Evolutionary conservation across 2,797 vertebrate species (phyloP).

Genomic region (Pangasius krempfi): DNA sequence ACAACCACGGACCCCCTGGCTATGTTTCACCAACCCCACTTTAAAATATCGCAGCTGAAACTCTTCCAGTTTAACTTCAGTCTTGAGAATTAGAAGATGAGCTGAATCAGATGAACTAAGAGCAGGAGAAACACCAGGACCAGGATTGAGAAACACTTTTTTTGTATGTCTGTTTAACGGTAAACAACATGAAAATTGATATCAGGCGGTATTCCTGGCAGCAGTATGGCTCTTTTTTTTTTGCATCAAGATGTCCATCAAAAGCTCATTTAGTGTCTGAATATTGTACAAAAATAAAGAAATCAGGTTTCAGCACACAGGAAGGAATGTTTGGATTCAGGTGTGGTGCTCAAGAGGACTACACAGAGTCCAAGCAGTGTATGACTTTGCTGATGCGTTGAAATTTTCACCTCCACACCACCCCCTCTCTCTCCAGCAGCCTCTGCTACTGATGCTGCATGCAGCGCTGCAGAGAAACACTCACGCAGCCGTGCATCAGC

Average conservation of each 20-base stretch:
- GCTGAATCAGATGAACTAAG: not conserved
- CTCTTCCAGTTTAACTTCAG: not conserved
- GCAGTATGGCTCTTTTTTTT: not conserved
- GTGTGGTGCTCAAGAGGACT: not conserved
- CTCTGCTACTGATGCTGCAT: conserved; percentile 4
- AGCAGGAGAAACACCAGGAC: not conserved
- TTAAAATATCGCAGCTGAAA: not conserved
- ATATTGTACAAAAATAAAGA: not conserved
- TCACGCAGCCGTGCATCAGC: conserved; percentile 11
- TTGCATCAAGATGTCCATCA: not conserved
- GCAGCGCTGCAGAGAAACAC: conserved; percentile 30
- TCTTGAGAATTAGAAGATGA: not conserved
- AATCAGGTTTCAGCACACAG: not conserved
- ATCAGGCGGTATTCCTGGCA: not conserved
- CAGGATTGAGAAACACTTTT: not conserved
- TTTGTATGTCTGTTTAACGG: not conserved
- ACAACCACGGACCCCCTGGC: not conserved
- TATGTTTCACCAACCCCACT: not conserved
- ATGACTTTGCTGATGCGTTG: conserved; percentile 23
- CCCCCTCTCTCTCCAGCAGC: conserved; percentile 1
- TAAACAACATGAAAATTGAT: not conserved
- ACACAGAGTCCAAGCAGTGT: conserved; percentile 5
- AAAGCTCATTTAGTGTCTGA: not conserved
- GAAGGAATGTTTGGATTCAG: not conserved
- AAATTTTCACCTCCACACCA: conserved; percentile 8